These are phyloP conservation scores for Porites rus DNA, from an alignment of 92 coral and sea anemone genomes.

Conservation along the genomic window DNA sequence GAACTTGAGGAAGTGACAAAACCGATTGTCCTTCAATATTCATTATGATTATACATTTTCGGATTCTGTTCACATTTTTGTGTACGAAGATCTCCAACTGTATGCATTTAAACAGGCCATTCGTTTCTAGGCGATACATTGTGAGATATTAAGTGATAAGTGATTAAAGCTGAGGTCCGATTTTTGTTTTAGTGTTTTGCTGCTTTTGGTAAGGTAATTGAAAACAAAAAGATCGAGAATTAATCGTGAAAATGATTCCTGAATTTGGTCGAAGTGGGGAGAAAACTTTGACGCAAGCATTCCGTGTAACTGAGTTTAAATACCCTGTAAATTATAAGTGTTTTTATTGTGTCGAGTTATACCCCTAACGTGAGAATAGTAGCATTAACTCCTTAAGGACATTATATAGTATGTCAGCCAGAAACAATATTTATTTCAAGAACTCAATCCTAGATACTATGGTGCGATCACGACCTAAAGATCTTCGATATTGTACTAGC, in stretches of 20 bases:
- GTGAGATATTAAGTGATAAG: no score
- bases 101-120: no score
- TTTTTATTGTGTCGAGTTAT: neutral
- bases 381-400: constrained; percentile 31
- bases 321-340: neutral
- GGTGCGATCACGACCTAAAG: neutral
- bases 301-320: constrained; percentile 10
- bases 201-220: no score
- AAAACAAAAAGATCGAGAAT: neutral
- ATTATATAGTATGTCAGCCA: constrained; percentile 21
- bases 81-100: no score
- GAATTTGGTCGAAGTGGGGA: neutral
- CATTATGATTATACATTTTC: no score
- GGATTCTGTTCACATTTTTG: no score
- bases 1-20: no score
- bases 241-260: no score
- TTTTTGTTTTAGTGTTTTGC: no score
- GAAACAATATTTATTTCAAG: constrained; percentile 13
- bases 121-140: no score
- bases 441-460: neutral
- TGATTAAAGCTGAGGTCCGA: no score
- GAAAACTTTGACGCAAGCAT: neutral
- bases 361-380: constrained; percentile 27
- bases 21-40: no score
- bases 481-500: neutral